A percentile compares a stretch with the other conserved stretches of the same genome.
Conservation (phyloP, 2,888 invertebrate genomes). For the Platycheirus albimanus region DNA sequence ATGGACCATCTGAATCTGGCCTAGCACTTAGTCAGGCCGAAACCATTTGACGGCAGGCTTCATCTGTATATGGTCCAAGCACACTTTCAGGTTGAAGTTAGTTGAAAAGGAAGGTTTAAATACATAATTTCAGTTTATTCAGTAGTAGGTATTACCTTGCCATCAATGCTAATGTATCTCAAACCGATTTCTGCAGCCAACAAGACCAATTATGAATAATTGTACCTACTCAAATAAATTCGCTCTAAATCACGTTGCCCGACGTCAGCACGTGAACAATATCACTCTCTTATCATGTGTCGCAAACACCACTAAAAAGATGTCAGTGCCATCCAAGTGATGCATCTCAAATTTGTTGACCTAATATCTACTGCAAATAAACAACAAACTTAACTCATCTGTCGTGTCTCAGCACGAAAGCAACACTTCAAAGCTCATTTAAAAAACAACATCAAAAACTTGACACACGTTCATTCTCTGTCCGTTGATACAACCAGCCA, state of each 20-base stretch:
- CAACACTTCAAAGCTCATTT: conserved; percentile 39
- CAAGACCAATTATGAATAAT: too few relatives aligned
- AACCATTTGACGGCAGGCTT: too few relatives aligned
- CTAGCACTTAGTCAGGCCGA: too few relatives aligned
- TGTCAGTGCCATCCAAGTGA: conserved; percentile 60
- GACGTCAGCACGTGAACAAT: conserved; percentile 9
- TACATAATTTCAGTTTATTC: too few relatives aligned
- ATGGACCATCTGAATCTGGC: too few relatives aligned
- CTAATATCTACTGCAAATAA: conserved; percentile 7
- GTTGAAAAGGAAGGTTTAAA: too few relatives aligned
- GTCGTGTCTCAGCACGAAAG: conserved; percentile 30
- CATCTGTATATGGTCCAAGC: too few relatives aligned
- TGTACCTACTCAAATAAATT: background rate
- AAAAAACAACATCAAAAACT: conserved; percentile 44
- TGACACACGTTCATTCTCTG: conserved; percentile 36
- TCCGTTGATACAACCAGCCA: conserved; percentile 17
- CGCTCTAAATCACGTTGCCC: too few relatives aligned
- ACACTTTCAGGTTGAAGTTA: too few relatives aligned
- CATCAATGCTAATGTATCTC: too few relatives aligned
- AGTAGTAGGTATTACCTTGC: too few relatives aligned
- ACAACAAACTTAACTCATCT: conserved; percentile 23
- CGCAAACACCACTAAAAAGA: conserved; percentile 30
- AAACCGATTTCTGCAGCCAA: too few relatives aligned
- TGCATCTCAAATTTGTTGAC: conserved; percentile 47
- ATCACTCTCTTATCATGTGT: conserved; percentile 25